Evolutionary conservation across 1,140 invertebrate genomes (phyloP).

Genomic region (Harlomillsia oculata): DNA sequence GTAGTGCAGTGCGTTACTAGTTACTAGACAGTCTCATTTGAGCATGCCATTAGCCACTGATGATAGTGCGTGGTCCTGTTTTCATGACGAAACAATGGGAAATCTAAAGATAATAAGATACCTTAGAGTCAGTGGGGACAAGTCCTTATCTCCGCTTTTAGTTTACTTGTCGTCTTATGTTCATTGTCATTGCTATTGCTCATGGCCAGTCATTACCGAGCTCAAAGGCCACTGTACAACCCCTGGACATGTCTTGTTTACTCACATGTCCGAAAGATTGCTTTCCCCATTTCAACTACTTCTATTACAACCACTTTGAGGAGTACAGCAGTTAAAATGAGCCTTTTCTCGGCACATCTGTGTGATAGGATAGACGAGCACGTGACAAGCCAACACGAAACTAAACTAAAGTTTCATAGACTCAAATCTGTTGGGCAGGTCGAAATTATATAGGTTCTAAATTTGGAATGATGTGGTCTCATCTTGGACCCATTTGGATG

Average conservation of each 20-base stretch:
- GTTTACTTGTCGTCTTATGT: no score
- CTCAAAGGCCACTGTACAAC: no score
- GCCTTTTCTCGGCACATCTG: no score
- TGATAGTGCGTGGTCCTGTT: not conserved
- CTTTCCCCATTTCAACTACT: not conserved
- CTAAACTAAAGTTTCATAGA: slow-evolving; percentile 1
- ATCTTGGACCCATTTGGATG: slow-evolving; percentile 5
- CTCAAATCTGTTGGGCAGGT: slow-evolving; percentile 7
- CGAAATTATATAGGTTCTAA: slow-evolving; percentile 14
- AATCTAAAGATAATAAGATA: slow-evolving; percentile 2
- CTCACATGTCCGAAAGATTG: no score
- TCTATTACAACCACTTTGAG: not conserved
- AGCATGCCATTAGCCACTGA: not conserved
- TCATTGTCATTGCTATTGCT: not conserved
- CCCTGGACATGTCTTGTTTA: no score
- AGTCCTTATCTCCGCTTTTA: no score
- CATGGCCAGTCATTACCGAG: no score
- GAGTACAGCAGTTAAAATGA: not conserved
- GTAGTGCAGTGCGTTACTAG: no score
- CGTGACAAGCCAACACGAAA: not conserved
- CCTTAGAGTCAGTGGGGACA: not conserved
- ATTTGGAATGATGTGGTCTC: slow-evolving; percentile 11
- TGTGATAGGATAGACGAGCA: no score
- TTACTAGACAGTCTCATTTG: not conserved
- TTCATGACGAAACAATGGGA: not conserved